Conservation (phyloP, 2,888 invertebrate species). For the Nymphalis c-album region DNA sequence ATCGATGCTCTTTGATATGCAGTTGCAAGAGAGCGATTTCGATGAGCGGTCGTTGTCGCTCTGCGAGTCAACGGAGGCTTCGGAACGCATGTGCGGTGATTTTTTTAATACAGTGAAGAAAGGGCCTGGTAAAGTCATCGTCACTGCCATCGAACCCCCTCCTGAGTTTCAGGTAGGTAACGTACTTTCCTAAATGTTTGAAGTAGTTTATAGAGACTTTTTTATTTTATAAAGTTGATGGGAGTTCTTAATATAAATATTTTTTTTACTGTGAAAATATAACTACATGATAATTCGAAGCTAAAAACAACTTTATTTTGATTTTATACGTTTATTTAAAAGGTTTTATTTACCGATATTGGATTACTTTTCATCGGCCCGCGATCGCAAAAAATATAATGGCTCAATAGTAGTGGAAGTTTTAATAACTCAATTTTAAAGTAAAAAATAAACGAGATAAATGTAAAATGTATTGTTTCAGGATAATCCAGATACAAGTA, state of each 20-base stretch:
- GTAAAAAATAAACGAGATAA: conserved; percentile 16
- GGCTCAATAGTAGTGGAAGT: too few relatives aligned
- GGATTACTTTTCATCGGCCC: too few relatives aligned
- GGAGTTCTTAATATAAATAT: too few relatives aligned
- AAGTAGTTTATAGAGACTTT: not conserved
- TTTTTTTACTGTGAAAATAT: too few relatives aligned
- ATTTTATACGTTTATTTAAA: too few relatives aligned
- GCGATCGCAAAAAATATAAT: too few relatives aligned
- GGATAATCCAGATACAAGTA: conserved; percentile 60
- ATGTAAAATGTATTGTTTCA: conserved; percentile 47
- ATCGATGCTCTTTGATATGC: conserved; percentile 39
- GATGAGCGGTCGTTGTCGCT: conserved; percentile 89
- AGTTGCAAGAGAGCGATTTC: conserved; percentile 91
- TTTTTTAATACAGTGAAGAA: conserved; percentile 92
- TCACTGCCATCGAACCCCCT: conserved; percentile 89
- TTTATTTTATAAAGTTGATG: not conserved
- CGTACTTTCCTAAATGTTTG: conserved; percentile 16
- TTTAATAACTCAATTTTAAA: too few relatives aligned
- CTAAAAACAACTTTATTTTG: too few relatives aligned
- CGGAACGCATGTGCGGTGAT: conserved; percentile 89
- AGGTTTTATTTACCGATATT: too few relatives aligned
- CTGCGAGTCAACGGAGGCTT: conserved; percentile 88
- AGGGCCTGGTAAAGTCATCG: conserved; percentile 84
- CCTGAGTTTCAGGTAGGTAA: conserved; percentile 88
- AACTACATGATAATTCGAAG: too few relatives aligned